Conservation (phyloP, 2,888 invertebrate species). For the Amiota mariae region DNA sequence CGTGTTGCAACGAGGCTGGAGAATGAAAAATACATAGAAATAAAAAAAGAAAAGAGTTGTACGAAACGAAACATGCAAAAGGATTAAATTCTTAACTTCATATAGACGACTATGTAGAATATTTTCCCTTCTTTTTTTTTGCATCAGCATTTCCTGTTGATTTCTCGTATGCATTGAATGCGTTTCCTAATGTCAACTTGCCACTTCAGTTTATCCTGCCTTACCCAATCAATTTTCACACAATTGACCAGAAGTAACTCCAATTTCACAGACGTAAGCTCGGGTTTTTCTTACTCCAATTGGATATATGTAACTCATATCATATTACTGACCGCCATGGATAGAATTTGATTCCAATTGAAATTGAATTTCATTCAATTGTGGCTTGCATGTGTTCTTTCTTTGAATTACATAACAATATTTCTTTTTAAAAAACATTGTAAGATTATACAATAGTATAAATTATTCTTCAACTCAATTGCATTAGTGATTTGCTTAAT, state of each 20-base stretch:
- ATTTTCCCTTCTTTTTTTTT: background rate
- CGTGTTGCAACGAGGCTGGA: background rate
- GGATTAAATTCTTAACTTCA: conserved; percentile 17
- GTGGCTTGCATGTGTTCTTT: background rate
- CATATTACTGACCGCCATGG: background rate
- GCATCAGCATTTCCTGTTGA: conserved; percentile 7
- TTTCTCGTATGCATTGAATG: conserved; percentile 23
- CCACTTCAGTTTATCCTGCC: conserved; percentile 5
- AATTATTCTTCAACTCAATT: background rate
- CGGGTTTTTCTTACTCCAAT: background rate
- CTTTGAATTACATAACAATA: background rate
- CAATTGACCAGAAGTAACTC: conserved; percentile 6
- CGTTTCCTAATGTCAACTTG: background rate
- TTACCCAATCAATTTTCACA: background rate
- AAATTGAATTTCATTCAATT: conserved; percentile 7
- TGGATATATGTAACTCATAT: background rate
- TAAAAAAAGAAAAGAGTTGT: no score
- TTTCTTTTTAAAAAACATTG: background rate
- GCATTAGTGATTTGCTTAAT: background rate
- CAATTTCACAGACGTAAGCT: no score
- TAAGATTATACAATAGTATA: background rate
- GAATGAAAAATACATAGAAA: background rate
- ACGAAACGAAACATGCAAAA: conserved; percentile 9
- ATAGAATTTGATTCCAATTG: background rate
- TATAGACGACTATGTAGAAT: background rate